Base-by-base conservation (phyloP, 2,888 invertebrate species). In the Phasia obesa region DNA sequence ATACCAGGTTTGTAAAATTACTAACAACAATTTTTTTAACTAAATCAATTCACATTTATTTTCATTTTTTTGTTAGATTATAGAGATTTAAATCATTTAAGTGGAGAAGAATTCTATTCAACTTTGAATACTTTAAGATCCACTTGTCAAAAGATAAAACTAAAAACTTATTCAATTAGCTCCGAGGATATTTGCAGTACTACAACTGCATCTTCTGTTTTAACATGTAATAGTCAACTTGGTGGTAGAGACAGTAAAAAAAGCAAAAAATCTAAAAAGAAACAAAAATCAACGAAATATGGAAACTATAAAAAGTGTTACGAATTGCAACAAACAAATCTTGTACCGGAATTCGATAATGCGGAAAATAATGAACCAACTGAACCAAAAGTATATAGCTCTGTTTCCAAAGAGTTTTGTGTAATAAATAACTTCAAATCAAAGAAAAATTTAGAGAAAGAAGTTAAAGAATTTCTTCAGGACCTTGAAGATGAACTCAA, bases 101-200 rank as follows among this genome's bases (percentile, higher is more conserved):
- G 95, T 0, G 94, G 94, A 81, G 94, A 93, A 76, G 96, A 96
- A 87, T 96, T 96, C 89, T 95, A 95, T 88, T 93, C 93, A 15
- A 94, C 94, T 42, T 89, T 96, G 65, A 94, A 95, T 89, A 93
- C 86, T 2, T 85, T 91, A 23, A 88, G 88, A 19, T 86, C 87
- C n/a, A 90, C 89, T 27, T 90, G 89, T 57, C 87, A 87, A 17
- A 86, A 89, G 51, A 79, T 89, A 11, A 87, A 89, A 25, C 84
- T 87, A 4, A 88, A 87, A 62, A 60, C 86, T 3, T 64, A 78
- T 1, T 27, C 71, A 21, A 84, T 31, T 15, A 53, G 59, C 21
- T 62, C 51, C 21, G 87, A 74, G 65, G 86, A 78, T 21, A 81
- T 76, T 21, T 81, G 85, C 13, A 84, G 77, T 38, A 85, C 84